Base-by-base conservation (phyloP, 2,797 vertebrate genomes). In the Myotis pilosus region DNA sequence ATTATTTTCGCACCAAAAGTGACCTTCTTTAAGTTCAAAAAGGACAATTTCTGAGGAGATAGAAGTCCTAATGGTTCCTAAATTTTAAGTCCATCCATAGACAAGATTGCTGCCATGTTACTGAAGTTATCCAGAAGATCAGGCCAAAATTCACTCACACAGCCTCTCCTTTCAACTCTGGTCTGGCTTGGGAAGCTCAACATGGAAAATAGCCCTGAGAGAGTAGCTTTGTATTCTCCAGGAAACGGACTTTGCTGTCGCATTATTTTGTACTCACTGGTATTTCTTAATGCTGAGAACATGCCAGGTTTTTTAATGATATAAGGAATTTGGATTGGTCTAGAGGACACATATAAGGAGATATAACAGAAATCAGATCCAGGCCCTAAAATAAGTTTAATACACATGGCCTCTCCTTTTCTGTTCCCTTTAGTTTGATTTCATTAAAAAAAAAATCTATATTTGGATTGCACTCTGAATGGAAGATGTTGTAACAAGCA, bases 321-420 rank as follows among this genome's bases (percentile, higher is more conserved):
- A 13, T 49, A 91, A 84, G 68, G 74, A 89, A 92, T 68, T 28
- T 88, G 28, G 55, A 75, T 71, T 62, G 28, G 74, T 93, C 76
- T 66, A 81, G 8, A 76, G 36, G 33, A 83, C 41, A 74, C 55
- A 90, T 82, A 85, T 75, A 83, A 69, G 28, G 51, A 53, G 55
- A 41, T 41, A 78, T 19, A 57, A 86, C 7, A 15, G 76, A 90
- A 85, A 94, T 49, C 53, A 91, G 44, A 91, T 51, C 80, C 6
- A 83, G 71, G 30, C 51, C 44, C 80, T 76, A 95, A 94, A 94
- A 87, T 76, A 87, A 92, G 91, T 57, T 53, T 83, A 57, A 91
- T 64, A 36, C 28, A 62, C 1, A 4, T 30, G 33, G 74, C 8
- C 1, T 96, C 81, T 93, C 78, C 44, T 92, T 87, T 94, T 36